phyloP scores from a whole-genome alignment of 2,797 vertebrate genomes.

The Diplodus sargus region DNA sequence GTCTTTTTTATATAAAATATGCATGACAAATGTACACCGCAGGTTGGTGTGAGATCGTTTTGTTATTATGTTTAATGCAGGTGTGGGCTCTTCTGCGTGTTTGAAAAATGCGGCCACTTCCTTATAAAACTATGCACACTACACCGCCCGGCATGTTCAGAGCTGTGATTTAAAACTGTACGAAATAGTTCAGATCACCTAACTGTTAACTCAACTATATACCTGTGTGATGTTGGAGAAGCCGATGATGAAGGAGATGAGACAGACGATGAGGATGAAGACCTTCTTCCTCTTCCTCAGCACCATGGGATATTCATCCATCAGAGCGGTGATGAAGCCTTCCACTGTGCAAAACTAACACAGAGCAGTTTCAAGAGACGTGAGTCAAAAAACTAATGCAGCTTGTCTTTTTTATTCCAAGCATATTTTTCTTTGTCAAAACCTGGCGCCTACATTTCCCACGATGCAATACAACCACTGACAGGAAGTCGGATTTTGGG shows the following conservation, averaged over 20 bases:
- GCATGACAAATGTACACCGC: conserved; percentile 44
- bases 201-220: conserved; percentile 55
- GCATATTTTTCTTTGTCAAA: too few relatives aligned
- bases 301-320: conserved; percentile 90
- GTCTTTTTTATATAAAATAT: conserved; percentile 54
- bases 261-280: conserved; percentile 91
- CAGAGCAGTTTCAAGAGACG: background rate
- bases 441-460: too few relatives aligned
- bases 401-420: too few relatives aligned
- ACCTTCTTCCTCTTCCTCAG: conserved; percentile 91
- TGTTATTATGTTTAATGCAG: conserved; percentile 55
- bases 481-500: background rate
- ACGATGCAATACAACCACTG: background rate
- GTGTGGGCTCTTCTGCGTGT: conserved; percentile 8
- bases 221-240: conserved; percentile 97
- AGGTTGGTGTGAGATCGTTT: conserved; percentile 51
- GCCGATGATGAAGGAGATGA: conserved; percentile 91
- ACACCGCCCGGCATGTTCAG: background rate
- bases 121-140: background rate
- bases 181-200: background rate
- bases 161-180: background rate
- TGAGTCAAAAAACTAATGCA: background rate
- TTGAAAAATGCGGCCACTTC: background rate
- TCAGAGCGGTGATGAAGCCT: conserved; percentile 93
- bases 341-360: conserved; percentile 93